A percentile compares a stretch with the other conserved stretches of the same genome.
These are phyloP conservation scores for Kradibia gibbosae DNA, from an alignment of 1,140 invertebrate species.

Conservation along the genomic window DNA sequence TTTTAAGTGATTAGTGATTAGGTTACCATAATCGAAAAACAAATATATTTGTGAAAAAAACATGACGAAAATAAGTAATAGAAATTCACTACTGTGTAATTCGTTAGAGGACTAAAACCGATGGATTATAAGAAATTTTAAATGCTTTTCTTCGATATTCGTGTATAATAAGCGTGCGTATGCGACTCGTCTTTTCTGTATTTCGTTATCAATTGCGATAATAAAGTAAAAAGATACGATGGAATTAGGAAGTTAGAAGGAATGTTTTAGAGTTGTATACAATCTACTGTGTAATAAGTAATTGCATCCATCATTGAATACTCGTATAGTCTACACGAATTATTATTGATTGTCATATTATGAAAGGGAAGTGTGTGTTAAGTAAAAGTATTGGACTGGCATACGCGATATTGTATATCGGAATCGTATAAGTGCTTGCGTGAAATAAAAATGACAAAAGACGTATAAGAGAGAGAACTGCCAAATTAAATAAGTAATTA, in stretches of 20 bases:
- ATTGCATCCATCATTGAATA: conserved; percentile 38
- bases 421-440: conserved; percentile 30
- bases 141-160: conserved; percentile 19
- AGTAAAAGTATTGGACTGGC: conserved; percentile 26
- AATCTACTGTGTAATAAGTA: conserved; percentile 38
- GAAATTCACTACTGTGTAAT: background rate
- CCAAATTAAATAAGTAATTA: conserved; percentile 47
- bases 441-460: conserved; percentile 27
- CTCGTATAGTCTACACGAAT: conserved; percentile 38
- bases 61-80: conserved; percentile 19
- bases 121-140: background rate
- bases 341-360: background rate
- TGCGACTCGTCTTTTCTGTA: background rate
- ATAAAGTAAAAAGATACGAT: background rate
- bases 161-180: conserved; percentile 10
- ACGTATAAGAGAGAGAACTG: conserved; percentile 52
- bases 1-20: conserved; percentile 56
- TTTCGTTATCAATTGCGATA: background rate
- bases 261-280: conserved; percentile 50
- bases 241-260: conserved; percentile 13
- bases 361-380: background rate
- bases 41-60: conserved; percentile 24
- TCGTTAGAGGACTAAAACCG: background rate
- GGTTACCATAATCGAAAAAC: conserved; percentile 48
- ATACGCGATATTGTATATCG: conserved; percentile 34